phyloP scores from a whole-genome alignment of 2,113 vertebrate species.

The Oceanodroma tethys region DNA sequence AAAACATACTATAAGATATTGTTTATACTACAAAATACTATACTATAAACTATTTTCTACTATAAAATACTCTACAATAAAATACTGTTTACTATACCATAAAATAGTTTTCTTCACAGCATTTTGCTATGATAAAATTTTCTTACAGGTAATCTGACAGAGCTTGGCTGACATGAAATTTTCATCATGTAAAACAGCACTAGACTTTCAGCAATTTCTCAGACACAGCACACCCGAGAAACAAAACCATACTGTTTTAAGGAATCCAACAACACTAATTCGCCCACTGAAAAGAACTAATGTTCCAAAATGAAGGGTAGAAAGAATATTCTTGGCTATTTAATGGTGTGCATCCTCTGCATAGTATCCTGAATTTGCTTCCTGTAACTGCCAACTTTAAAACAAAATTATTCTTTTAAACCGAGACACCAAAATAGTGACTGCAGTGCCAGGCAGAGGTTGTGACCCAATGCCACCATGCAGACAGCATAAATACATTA shows the following conservation, averaged over 20 bases:
- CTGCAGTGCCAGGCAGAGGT: not conserved
- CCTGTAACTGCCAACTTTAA: not conserved
- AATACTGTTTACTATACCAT: not conserved
- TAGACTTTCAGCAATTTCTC: not conserved
- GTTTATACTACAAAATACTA: not conserved
- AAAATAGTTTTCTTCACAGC: not conserved
- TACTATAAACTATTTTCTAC: not conserved
- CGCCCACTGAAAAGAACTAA: not conserved
- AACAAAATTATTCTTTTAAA: not conserved
- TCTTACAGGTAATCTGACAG: not conserved
- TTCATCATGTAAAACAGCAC: not conserved
- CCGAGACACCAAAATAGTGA: fast-evolving
- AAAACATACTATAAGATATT: not conserved
- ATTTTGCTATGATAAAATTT: not conserved
- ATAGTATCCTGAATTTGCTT: not conserved
- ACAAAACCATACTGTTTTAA: not conserved
- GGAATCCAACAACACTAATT: not conserved
- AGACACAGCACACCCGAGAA: not conserved
- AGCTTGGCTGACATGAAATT: not conserved
- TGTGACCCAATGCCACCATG: not conserved
- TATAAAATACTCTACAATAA: not conserved
- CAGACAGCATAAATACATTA: not conserved
- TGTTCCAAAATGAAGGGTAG: not conserved
- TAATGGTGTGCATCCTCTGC: not conserved
- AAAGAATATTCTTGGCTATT: not conserved